A percentile compares a stretch with the other conserved stretches of the same genome.
These are phyloP conservation scores for Oryctes rhinoceros DNA, from an alignment of 1,140 invertebrate genomes.

Conservation along the genomic window DNA sequence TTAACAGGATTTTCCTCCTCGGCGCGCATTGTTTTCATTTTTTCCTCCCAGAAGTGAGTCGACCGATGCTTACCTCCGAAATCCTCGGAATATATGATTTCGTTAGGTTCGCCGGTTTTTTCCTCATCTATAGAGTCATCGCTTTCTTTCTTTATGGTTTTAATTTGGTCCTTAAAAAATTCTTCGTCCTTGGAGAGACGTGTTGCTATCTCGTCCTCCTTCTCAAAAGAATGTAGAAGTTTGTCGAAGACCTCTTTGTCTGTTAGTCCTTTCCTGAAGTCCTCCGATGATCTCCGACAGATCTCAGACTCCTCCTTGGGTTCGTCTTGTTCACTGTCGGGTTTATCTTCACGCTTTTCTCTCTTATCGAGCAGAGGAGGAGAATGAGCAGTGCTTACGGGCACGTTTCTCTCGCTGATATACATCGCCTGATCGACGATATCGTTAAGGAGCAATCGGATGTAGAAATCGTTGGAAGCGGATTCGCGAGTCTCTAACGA, in stretches of 20 bases:
- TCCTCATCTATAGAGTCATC: slow-evolving; percentile 14
- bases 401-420: neutral
- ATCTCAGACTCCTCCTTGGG: neutral
- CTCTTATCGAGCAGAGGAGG: neutral
- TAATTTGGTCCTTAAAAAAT: slow-evolving; percentile 44
- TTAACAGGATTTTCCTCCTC: slow-evolving; percentile 41
- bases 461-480: neutral
- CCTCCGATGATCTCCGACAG: slow-evolving; percentile 29
- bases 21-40: slow-evolving; percentile 27
- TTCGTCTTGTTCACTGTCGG: neutral
- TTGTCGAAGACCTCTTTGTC: slow-evolving; percentile 52
- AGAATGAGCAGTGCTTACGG: neutral
- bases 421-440: neutral
- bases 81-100: slow-evolving; percentile 26
- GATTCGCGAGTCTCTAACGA: neutral
- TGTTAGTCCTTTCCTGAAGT: slow-evolving; percentile 40
- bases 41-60: slow-evolving; percentile 39
- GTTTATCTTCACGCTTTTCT: neutral
- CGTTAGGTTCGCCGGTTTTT: neutral
- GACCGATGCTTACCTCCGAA: neutral
- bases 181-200: slow-evolving; percentile 49
- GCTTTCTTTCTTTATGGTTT: slow-evolving; percentile 28
- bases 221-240: slow-evolving; percentile 51
- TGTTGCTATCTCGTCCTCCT: slow-evolving; percentile 48
- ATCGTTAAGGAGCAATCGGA: neutral